Evolutionary conservation across 2,797 vertebrate genomes (phyloP).

Genomic region (Coranthus polyacanthus): DNA sequence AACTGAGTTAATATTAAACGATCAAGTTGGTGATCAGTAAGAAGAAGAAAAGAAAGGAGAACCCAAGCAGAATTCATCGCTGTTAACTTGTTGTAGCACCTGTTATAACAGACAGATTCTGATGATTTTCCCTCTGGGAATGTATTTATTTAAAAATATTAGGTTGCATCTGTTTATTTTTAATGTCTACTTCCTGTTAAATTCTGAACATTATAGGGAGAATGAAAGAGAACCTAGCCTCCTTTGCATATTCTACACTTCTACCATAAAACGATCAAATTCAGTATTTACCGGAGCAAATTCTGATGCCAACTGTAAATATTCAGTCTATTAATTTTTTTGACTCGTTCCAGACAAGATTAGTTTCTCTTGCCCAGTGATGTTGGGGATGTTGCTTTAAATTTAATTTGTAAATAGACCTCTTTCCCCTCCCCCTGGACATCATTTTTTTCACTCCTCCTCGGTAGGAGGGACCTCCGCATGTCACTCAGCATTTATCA

Average conservation of each 20-base stretch:
- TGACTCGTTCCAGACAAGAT: background rate
- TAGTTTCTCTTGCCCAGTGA: constrained; percentile 3
- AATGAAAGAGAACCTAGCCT: background rate
- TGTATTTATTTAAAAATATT: background rate
- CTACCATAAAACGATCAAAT: background rate
- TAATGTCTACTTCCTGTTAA: background rate
- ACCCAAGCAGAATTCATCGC: constrained; percentile 1
- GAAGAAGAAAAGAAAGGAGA: background rate
- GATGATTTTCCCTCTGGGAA: background rate
- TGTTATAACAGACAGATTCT: too few relatives aligned
- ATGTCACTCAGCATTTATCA: constrained; percentile 32
- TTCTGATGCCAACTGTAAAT: constrained; percentile 4
- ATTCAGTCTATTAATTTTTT: constrained; percentile 9
- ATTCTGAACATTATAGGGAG: background rate
- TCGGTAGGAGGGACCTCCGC: constrained; percentile 22
- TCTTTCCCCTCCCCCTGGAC: constrained; percentile 34
- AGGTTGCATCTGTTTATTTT: background rate
- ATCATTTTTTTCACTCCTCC: constrained; percentile 23
- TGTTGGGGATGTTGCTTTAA: constrained; percentile 55
- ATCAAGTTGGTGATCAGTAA: constrained; percentile 16
- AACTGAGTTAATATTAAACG: constrained; percentile 19
- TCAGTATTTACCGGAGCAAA: background rate
- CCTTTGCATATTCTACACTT: constrained; percentile 6
- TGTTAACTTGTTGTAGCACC: constrained; percentile 10
- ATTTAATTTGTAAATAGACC: constrained; percentile 74